Percentiles rank a stretch among this genome's conserved stretches.
These are phyloP conservation scores for Drosophila sechellia DNA, from an alignment of 1,140 invertebrate species.

Conservation along the genomic window DNA sequence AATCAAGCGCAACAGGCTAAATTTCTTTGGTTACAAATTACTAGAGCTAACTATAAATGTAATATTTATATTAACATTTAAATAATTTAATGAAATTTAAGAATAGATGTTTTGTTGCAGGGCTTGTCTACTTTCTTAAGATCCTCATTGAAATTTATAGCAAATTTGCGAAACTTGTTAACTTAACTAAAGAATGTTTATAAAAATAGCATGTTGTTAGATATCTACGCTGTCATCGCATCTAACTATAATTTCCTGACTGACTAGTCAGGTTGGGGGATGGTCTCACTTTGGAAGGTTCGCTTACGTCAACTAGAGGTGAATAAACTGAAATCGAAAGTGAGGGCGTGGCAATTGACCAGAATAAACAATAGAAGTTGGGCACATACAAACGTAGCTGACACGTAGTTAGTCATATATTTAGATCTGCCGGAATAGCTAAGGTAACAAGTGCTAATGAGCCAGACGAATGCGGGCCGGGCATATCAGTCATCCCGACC, in stretches of 20 bases:
- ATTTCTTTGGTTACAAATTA: too few relatives aligned
- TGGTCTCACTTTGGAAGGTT: constrained; percentile 25
- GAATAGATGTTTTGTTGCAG: not conserved
- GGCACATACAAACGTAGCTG: not conserved
- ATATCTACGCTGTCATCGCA: constrained; percentile 15
- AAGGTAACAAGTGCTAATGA: constrained; percentile 66
- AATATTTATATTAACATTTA: too few relatives aligned
- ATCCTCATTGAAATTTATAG: constrained; percentile 2
- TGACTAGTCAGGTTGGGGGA: constrained; percentile 45
- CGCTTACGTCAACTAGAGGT: constrained; percentile 60
- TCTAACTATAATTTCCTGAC: constrained; percentile 61
- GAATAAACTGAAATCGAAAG: constrained; percentile 74
- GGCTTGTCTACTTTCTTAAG: not conserved
- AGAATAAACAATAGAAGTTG: constrained; percentile 38
- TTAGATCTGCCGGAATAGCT: constrained; percentile 34
- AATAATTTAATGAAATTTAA: too few relatives aligned
- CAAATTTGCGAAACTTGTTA: not conserved
- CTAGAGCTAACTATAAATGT: too few relatives aligned
- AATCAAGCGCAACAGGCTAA: not conserved
- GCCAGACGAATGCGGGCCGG: constrained; percentile 46
- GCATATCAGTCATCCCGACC: constrained; percentile 26
- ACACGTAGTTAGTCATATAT: constrained; percentile 27
- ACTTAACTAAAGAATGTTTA: not conserved
- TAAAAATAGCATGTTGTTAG: too few relatives aligned
- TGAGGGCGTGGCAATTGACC: constrained; percentile 57